Base-by-base conservation (phyloP, 2,113 vertebrate species). In the Sisor rabdophorus region DNA sequence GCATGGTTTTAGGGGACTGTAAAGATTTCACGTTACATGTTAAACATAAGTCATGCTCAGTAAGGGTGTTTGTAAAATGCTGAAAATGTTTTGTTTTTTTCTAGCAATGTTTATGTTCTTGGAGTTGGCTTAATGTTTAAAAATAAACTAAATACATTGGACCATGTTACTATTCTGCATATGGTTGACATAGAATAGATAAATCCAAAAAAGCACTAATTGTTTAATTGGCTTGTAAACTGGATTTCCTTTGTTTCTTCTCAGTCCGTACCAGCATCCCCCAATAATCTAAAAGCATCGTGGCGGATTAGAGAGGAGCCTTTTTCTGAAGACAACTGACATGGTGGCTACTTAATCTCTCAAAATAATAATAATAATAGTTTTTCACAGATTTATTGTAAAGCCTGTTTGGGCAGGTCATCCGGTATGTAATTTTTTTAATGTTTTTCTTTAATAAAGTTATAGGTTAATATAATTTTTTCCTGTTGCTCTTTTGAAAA, bases 261-360 rank as follows among this genome's bases (percentile, higher is more conserved):
- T 88, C 84, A 96, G 94, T 87, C 86, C 85, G 90, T 87, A 88
- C 87, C 87, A 85, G 90, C 85, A 85, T 91, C 77, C 82, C 83
- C 87, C 92, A 94, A 90, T 96, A 93, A 98, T 82, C 86, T 83
- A 74, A 89, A 72, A 73, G 81, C 85, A 52, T 84, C 91, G 76
- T 87, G 91, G 84, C 88, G 92, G 85, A 93, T 92, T 85, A 76
- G 89, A 85, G 94, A 90, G 28, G 78, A 75, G 78, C 61, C 28
- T 8, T 22, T 17, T 0, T 3, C 54, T 59, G 73, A 48, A 52
- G 60, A 16, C 0, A 11, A 50, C 3, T 58, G 20, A 61, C 52
- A 52, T 60, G 22, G 10, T 12, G 44, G 40, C 58, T 26, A 48
- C 53, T 6, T 73, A 58, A 56, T 63, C 48, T 24, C 19, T 19